Percentiles rank a stretch among this genome's conserved stretches.
Evolutionary conservation across 2,797 vertebrate species (phyloP).

Genomic region (Spinus olivaceus): DNA sequence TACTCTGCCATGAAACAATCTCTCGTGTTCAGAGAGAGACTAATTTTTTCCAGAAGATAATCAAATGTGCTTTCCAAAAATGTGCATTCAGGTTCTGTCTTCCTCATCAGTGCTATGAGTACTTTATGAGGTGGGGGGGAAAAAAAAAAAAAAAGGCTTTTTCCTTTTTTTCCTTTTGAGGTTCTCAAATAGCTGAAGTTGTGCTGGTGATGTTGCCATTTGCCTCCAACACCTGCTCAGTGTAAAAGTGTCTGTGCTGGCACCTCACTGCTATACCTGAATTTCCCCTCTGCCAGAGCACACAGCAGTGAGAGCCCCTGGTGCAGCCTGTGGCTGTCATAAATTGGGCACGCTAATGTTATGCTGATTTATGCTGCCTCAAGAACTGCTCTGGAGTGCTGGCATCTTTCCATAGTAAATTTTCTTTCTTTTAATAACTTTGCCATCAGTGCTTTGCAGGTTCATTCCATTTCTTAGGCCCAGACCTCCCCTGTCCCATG

Average conservation of each 20-base stretch:
- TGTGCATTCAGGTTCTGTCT: not conserved
- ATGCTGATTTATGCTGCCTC: not conserved
- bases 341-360: not conserved
- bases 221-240: not conserved
- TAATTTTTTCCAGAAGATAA: not conserved
- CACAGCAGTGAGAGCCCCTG: not conserved
- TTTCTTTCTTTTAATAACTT: conserved; percentile 1
- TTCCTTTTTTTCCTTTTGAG: not conserved
- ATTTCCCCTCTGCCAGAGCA: not conserved
- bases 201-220: not conserved
- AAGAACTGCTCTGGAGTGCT: not conserved
- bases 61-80: not conserved
- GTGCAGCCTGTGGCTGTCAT: not conserved
- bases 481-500: not conserved
- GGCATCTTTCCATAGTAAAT: not conserved
- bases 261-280: not conserved
- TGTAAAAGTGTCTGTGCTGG: not conserved
- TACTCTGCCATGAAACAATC: not conserved
- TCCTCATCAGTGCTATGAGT: not conserved
- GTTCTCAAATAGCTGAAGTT: not conserved
- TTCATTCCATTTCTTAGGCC: not conserved
- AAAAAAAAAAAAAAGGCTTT: not conserved
- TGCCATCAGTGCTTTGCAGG: not conserved
- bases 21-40: not conserved
- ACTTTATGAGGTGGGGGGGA: not conserved